phyloP scores from a whole-genome alignment of 2,888 invertebrate genomes.

The Cordilura impudica region DNA sequence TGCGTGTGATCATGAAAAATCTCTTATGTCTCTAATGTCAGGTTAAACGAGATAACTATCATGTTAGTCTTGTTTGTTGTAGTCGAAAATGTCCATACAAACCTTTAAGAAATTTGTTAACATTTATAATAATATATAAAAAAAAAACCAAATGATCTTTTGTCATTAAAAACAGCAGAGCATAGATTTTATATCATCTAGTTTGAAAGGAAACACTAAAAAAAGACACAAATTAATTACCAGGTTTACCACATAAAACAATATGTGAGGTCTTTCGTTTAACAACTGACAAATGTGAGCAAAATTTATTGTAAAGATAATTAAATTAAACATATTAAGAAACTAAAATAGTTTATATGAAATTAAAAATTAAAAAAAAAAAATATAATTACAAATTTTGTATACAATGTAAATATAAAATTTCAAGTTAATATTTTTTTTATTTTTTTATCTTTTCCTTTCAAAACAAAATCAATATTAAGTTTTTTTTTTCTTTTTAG shows the following conservation, averaged over 20 bases:
- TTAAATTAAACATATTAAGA: no score
- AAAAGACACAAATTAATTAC: constrained; percentile 57
- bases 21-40: constrained; percentile 49
- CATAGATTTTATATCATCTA: constrained; percentile 35
- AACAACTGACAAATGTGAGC: no score
- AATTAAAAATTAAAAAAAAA: no score
- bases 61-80: constrained; percentile 47
- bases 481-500: not conserved
- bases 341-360: no score
- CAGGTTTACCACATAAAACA: constrained; percentile 44
- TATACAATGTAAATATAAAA: no score
- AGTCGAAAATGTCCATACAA: no score
- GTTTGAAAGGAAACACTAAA: not conserved
- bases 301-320: no score
- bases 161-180: constrained; percentile 50
- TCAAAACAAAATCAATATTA: no score
- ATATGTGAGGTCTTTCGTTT: constrained; percentile 59
- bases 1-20: constrained; percentile 60
- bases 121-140: not conserved
- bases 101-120: constrained; percentile 34
- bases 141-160: constrained; percentile 33
- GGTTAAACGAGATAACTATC: constrained; percentile 52
- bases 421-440: no score
- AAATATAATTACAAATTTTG: no score
- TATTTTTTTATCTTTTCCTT: no score